Evolutionary conservation across 2,797 vertebrate species (phyloP), one percentile per base, ranked within the genome.

Genomic region (Hydrocynus forskahlii): DNA sequence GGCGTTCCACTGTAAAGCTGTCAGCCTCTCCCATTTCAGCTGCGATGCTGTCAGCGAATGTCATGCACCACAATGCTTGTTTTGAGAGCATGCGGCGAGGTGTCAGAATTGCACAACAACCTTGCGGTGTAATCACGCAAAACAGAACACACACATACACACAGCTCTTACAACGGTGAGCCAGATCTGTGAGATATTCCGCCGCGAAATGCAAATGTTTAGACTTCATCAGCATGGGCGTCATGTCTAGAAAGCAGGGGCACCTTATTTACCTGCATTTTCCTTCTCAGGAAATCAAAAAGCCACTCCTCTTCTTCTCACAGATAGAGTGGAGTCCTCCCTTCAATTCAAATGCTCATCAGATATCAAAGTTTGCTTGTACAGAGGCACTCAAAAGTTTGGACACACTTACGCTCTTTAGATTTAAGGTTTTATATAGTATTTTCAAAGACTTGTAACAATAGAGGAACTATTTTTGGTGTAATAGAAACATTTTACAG

Each of bases 41-140:
- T 64, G 78, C 88, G 88, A 54, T 75, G 81, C 87, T 90, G 88
- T 90, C 89, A 87, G 45, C 83, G 83, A 85, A 88, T 88, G 87
- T 88, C 89, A 86, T 77, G 82, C 79, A 80, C 76, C 68, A 80
- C 86, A 87, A 84, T 80, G 78, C 38, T 86, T 91, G 87, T 89
- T 91, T 90, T 87, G 64, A 89, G 67, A 70, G 71, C 67, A 83
- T 81, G 87, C 80, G 89, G 84, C 23, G 67, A 19, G 76, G 86
- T 91, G 91, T 91, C 91, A 91, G 83, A 87, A 81, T 76, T 84
- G 81, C 89, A 91, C 85, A 89, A 81, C 62, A 79, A 54, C 62
- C 43, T 35, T 75, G 59, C 5, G 67, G n/a, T 50, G 21, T 62
- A 66, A 73, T 40, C 64, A 40, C 63, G 52, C 70, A 74, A 59